Evolutionary conservation across 2,888 invertebrate species (phyloP), one percentile per base, ranked within the genome.

Genomic region (Mycogona germanica): DNA sequence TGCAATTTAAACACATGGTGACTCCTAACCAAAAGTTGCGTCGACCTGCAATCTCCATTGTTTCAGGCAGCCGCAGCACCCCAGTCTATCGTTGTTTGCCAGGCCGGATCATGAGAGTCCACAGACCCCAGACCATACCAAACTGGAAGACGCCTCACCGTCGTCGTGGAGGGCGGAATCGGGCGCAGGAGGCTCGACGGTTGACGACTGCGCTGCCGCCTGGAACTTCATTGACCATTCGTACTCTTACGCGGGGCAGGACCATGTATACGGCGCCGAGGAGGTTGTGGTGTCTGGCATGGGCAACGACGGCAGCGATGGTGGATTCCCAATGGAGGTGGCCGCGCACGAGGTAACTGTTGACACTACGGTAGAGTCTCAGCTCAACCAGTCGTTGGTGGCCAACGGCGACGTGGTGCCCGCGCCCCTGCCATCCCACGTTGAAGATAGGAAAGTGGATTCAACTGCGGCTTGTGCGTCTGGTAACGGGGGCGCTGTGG

Each of bases 11-110:
- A 46, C 3, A 12, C n/a, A 32, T 32, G 35, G 9, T 32, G 9
- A 32, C 9, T 12, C 35, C 9, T 9, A 12, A 32, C 9, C n/a
- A 9, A 32, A 32, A n/a, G 35, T 32, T 32, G n/a, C 35, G 9
- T 32, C 35, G 9, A 32, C 35, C 35, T 12, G 9, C n/a, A 32
- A 41, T 19, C 9, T 41, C 19, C 41, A 41, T 7, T 19, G 38
- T 53, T 51, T 7, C 38, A 63, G 63, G 54, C 81, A 81, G 57
- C 83, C 84, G 61, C 81, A 85, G 67, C 88, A 88, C 65, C 87
- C 87, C 0, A 88, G 88, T 64, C 72, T 88, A 35, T 87, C 87
- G 68, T 73, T 87, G 0, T 88, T 87, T 88, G 84, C 87, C 0
- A 51, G 53, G 12, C 54, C 55, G 3, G 55, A 56, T 56, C n/a